phyloP scores from a whole-genome alignment of 2,888 invertebrate species.

The Crocallis elinguaria region DNA sequence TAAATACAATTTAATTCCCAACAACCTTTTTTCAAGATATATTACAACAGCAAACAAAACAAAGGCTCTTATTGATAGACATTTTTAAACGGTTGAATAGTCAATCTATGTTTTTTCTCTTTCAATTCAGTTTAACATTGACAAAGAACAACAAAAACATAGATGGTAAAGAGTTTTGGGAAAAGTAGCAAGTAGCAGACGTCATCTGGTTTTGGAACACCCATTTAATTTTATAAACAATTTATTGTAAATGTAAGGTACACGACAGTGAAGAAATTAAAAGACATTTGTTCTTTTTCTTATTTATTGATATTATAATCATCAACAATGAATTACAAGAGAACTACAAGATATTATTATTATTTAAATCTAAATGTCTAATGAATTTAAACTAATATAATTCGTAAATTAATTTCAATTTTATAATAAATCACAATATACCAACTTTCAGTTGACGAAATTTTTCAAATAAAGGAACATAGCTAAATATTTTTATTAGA shows the following conservation, averaged over 20 bases:
- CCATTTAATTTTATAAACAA: not conserved
- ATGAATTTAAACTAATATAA: slow-evolving; percentile 75
- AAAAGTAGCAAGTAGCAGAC: no score
- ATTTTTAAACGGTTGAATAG: no score
- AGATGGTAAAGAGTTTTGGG: no score
- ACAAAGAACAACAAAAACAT: no score
- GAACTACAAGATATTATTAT: slow-evolving; percentile 72
- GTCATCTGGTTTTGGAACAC: no score
- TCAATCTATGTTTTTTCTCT: no score
- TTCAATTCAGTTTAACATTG: no score
- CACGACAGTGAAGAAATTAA: slow-evolving; percentile 8
- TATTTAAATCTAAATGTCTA: slow-evolving; percentile 71
- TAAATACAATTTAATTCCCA: no score
- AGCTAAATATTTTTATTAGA: slow-evolving; percentile 55
- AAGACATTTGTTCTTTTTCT: slow-evolving; percentile 59
- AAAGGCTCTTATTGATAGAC: no score
- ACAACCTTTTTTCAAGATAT: no score
- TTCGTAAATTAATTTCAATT: slow-evolving; percentile 67
- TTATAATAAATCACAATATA: slow-evolving; percentile 80
- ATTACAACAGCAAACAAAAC: no score
- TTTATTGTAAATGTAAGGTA: no score
- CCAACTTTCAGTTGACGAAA: slow-evolving; percentile 82
- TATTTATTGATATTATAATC: slow-evolving; percentile 78
- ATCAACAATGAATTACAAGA: slow-evolving; percentile 79
- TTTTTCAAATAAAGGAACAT: slow-evolving; percentile 73